phyloP scores from a whole-genome alignment of 2,888 invertebrate genomes.

The Drosophila prostipennis region DNA sequence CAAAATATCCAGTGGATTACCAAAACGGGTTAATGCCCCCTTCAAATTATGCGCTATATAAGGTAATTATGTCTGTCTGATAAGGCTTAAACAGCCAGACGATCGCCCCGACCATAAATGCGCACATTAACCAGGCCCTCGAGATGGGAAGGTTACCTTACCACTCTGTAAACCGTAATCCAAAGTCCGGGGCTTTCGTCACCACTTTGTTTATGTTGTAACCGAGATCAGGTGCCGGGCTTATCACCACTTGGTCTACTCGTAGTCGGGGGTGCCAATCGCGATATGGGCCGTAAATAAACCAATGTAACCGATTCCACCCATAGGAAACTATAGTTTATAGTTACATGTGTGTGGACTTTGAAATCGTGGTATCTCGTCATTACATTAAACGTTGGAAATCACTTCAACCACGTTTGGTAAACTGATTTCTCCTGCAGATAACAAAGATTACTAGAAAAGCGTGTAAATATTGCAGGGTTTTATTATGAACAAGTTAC shows the following conservation, averaged over 20 bases:
- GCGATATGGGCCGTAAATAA: conserved; percentile 24
- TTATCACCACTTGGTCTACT: conserved; percentile 27
- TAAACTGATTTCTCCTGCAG: conserved; percentile 10
- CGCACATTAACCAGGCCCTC: conserved; percentile 15
- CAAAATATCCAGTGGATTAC: neutral
- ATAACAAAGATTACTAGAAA: neutral
- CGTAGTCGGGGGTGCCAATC: neutral
- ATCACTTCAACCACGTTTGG: conserved; percentile 21
- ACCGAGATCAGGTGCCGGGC: conserved; percentile 26
- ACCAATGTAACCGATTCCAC: conserved; percentile 14
- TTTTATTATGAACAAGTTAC: neutral
- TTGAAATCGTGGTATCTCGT: conserved; percentile 20
- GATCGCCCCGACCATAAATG: conserved; percentile 10
- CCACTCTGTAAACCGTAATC: neutral
- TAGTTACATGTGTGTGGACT: neutral
- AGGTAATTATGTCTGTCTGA: conserved; percentile 31
- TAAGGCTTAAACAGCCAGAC: conserved; percentile 21
- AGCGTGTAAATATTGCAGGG: neutral
- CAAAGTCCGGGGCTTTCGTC: conserved; percentile 38
- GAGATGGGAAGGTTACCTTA: neutral
- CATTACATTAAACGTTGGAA: conserved; percentile 16
- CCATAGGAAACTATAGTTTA: neutral
- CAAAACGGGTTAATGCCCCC: conserved; percentile 21
- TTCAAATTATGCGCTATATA: conserved; percentile 19
- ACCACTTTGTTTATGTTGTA: conserved; percentile 34